Conservation (phyloP, 2,888 invertebrate genomes). For the Mactromeris polynyma region DNA sequence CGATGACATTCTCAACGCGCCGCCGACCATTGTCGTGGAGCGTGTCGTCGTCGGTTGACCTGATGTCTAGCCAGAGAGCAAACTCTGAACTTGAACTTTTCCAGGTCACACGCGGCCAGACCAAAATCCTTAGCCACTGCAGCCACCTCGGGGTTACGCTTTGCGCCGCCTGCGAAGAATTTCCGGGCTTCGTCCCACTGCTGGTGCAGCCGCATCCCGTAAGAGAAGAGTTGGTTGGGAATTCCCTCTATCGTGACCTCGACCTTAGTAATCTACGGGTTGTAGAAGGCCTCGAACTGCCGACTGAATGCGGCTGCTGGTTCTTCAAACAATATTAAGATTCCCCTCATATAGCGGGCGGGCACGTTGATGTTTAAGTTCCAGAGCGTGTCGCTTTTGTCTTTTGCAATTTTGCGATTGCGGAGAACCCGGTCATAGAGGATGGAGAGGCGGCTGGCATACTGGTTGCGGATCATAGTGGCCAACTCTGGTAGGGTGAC, state of each 20-base stretch:
- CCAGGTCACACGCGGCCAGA: too few relatives aligned
- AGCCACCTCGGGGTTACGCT: constrained; percentile 32
- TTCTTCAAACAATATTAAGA: constrained; percentile 65
- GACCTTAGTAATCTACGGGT: constrained; percentile 64
- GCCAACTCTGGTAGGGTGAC: too few relatives aligned
- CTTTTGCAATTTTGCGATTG: too few relatives aligned
- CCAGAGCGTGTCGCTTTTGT: constrained; percentile 54
- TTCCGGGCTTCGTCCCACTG: constrained; percentile 67
- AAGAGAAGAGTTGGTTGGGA: constrained; percentile 69
- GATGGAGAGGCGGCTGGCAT: too few relatives aligned
- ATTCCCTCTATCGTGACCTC: constrained; percentile 66
- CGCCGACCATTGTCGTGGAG: constrained; percentile 36
- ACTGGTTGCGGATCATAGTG: too few relatives aligned
- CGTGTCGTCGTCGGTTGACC: too few relatives aligned
- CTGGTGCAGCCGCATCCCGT: constrained; percentile 67
- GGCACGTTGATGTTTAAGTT: constrained; percentile 67
- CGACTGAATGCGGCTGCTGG: constrained; percentile 26
- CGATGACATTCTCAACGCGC: constrained; percentile 58
- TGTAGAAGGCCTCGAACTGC: constrained; percentile 46
- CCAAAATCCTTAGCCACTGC: constrained; percentile 46
- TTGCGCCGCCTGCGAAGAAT: constrained; percentile 48
- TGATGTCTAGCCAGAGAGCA: too few relatives aligned
- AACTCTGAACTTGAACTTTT: too few relatives aligned
- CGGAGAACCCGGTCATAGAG: too few relatives aligned
- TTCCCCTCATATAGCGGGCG: constrained; percentile 68